Percentiles rank a stretch among this genome's conserved stretches.
These are phyloP conservation scores for Linyphia triangularis DNA, from an alignment of 2,888 invertebrate species.

Conservation along the genomic window DNA sequence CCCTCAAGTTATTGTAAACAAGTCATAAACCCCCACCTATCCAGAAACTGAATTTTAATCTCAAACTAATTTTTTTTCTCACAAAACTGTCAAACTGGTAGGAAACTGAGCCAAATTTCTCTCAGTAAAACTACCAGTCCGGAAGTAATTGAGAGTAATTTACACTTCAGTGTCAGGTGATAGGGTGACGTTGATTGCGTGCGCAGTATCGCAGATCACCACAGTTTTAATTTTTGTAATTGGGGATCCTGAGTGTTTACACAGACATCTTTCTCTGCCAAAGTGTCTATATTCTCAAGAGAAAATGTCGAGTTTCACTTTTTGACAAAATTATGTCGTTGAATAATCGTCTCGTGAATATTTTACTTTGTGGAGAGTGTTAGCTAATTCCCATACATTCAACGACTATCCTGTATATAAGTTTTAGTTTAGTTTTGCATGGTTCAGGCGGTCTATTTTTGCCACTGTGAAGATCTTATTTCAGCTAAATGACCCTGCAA, in stretches of 20 bases:
- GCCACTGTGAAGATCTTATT: no score
- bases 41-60: background rate
- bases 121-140: constrained; percentile 12
- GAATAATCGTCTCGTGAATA: no score
- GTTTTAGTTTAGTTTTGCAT: no score
- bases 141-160: constrained; percentile 53
- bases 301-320: no score
- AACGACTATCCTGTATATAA: no score
- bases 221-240: constrained; percentile 26
- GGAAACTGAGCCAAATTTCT: constrained; percentile 1
- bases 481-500: no score
- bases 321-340: no score
- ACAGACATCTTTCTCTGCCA: background rate
- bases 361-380: no score
- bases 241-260: constrained; percentile 5
- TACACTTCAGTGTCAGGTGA: constrained; percentile 21
- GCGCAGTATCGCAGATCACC: background rate
- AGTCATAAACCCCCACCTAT: background rate
- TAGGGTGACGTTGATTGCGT: constrained; percentile 48
- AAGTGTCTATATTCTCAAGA: constrained; percentile 7
- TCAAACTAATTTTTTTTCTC: no score
- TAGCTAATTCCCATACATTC: no score
- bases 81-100: background rate
- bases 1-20: no score
- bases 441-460: no score